Conservation (phyloP, 2,113 vertebrate species). For the Nothobranchius furzeri region DNA sequence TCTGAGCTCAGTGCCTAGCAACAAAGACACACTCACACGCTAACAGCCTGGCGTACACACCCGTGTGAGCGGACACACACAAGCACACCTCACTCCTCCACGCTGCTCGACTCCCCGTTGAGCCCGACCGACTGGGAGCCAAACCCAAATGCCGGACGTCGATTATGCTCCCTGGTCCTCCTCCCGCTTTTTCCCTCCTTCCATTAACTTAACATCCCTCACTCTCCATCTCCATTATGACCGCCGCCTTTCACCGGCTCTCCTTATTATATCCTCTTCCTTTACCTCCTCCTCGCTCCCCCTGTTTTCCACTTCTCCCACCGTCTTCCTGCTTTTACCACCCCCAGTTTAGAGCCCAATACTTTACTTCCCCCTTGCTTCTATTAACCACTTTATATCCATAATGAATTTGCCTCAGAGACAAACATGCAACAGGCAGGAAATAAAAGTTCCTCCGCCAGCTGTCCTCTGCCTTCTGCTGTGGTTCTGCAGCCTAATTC, state of each 20-base stretch:
- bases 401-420: slow-evolving; percentile 12
- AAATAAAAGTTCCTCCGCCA: slow-evolving; percentile 13
- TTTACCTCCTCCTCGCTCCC: slow-evolving; percentile 12
- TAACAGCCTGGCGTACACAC: slow-evolving; percentile 19
- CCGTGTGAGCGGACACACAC: slow-evolving; percentile 10
- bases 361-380: slow-evolving; percentile 3
- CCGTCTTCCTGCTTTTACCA: slow-evolving; percentile 10
- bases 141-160: slow-evolving; percentile 54
- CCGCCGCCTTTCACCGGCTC: slow-evolving; percentile 50
- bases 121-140: slow-evolving; percentile 44
- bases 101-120: slow-evolving; percentile 40
- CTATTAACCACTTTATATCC: slow-evolving; percentile 5
- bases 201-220: slow-evolving; percentile 65
- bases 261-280: slow-evolving; percentile 53
- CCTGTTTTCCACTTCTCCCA: slow-evolving; percentile 14
- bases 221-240: slow-evolving; percentile 64
- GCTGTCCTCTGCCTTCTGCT: neutral
- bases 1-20: slow-evolving; percentile 49
- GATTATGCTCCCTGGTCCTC: slow-evolving; percentile 49
- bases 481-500: neutral
- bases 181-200: slow-evolving; percentile 51
- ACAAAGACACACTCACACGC: slow-evolving; percentile 10
- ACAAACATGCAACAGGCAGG: slow-evolving; percentile 20
- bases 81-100: slow-evolving; percentile 28
- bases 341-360: slow-evolving; percentile 9